A percentile compares a stretch with the other conserved stretches of the same genome.
phyloP scores from a whole-genome alignment of 2,113 vertebrate genomes.

The Crotophaga sulcirostris region DNA sequence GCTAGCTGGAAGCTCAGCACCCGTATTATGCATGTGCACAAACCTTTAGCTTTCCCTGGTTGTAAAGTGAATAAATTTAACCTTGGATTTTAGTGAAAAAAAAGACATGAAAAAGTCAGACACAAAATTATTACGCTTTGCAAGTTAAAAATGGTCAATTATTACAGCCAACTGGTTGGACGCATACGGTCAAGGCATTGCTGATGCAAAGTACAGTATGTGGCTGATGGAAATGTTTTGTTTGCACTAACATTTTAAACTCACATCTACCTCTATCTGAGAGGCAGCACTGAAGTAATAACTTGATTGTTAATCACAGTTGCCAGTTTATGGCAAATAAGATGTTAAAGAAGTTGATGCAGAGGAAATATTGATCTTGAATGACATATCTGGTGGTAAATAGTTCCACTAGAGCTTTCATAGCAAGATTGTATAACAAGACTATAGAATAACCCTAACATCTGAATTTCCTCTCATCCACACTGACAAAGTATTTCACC shows the following conservation, averaged over 20 bases:
- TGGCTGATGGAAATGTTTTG: not conserved
- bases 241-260: not conserved
- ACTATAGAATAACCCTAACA: not conserved
- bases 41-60: not conserved
- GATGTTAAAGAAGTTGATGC: not conserved
- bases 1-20: not conserved
- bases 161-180: not conserved
- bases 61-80: not conserved
- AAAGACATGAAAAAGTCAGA: not conserved
- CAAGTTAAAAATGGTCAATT: not conserved
- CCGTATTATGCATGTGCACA: not conserved
- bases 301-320: not conserved
- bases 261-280: not conserved
- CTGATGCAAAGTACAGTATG: not conserved
- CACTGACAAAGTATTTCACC: not conserved
- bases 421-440: not conserved
- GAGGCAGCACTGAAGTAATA: not conserved
- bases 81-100: not conserved
- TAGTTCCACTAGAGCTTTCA: not conserved
- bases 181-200: accelerated
- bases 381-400: not conserved
- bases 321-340: not conserved
- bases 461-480: not conserved
- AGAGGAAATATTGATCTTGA: not conserved
- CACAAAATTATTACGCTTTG: not conserved